These are phyloP conservation scores for Lasioglossum marginatum DNA, from an alignment of 2,888 invertebrate genomes.

Conservation along the genomic window DNA sequence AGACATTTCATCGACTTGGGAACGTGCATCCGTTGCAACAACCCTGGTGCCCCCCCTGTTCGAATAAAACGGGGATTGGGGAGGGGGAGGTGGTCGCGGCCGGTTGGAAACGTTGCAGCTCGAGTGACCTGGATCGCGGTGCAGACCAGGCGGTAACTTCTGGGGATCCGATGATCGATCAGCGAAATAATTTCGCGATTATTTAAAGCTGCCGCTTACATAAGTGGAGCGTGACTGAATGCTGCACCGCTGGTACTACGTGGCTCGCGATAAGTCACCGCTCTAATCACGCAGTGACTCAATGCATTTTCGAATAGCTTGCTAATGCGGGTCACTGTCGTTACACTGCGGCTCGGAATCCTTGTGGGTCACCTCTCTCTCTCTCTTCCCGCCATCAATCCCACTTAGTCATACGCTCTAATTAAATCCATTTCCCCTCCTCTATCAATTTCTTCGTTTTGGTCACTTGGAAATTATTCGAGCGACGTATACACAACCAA, in stretches of 20 bases:
- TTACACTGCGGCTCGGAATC: background rate
- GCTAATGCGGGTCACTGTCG: background rate
- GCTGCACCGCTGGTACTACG: background rate
- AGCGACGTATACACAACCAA: background rate
- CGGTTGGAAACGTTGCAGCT: constrained; percentile 15
- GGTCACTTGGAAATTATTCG: background rate
- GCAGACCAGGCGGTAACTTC: background rate
- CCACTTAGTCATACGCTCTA: background rate
- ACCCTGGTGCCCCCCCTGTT: background rate
- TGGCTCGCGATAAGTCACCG: background rate
- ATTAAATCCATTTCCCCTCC: background rate
- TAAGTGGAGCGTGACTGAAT: constrained; percentile 18
- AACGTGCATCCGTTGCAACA: constrained; percentile 34
- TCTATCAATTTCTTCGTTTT: background rate
- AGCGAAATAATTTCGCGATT: constrained; percentile 45
- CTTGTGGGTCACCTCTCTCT: no score
- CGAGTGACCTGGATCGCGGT: constrained; percentile 29
- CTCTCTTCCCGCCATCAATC: background rate
- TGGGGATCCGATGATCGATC: constrained; percentile 36
- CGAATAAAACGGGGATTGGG: constrained; percentile 29
- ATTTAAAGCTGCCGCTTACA: constrained; percentile 30
- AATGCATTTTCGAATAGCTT: background rate
- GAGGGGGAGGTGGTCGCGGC: background rate
- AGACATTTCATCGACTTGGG: constrained; percentile 53
- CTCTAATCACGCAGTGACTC: constrained; percentile 3